Evolutionary conservation across 2,888 invertebrate species (phyloP), one percentile per base, ranked within the genome.

Genomic region (Cryptophagus acutangulus): DNA sequence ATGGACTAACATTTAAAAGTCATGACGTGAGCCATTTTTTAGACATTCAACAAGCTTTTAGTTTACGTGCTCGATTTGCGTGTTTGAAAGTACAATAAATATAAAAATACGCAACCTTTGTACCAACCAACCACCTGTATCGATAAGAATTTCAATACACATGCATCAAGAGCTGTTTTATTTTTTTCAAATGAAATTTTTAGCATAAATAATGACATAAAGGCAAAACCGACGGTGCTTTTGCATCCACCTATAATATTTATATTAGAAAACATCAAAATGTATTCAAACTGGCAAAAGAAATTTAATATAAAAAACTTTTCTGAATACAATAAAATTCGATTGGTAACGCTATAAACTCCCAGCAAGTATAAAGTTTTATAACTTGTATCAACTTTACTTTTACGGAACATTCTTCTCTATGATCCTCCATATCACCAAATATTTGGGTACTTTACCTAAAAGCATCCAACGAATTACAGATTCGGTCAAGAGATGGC

Each of bases 11-110:
- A n/a, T n/a, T n/a, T n/a, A n/a, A 43, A 41, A 36, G 41, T 49
- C 45, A 51, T 53, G 48, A 51, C 49, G 48, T 49, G 41, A 46
- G 35, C 40, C 45, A 46, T 40, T 13, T 26, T n/a, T 47, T 45
- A 41, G 49, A 47, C 48, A 57, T 55, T 57, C 54, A 55, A 55
- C 57, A 51, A 57, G 57, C 54, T 55, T 45, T 31, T 29, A 38
- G 45, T 41, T 49, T 54, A 52, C 54, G 53, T 55, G 54, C 35
- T 17, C 17, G 39, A 37, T 39, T 53, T 50, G 54, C 54, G 54
- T 54, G 54, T 45, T 46, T 48, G 48, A 40, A 42, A 46, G n/a
- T n/a, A n/a, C n/a, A n/a, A n/a, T n/a, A n/a, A n/a, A n/a, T n/a
- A n/a, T n/a, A n/a, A n/a, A n/a, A n/a, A n/a, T n/a, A n/a, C n/a